These are phyloP conservation scores for Trachops cirrhosus DNA, from an alignment of 2,797 vertebrate species.

Conservation along the genomic window DNA sequence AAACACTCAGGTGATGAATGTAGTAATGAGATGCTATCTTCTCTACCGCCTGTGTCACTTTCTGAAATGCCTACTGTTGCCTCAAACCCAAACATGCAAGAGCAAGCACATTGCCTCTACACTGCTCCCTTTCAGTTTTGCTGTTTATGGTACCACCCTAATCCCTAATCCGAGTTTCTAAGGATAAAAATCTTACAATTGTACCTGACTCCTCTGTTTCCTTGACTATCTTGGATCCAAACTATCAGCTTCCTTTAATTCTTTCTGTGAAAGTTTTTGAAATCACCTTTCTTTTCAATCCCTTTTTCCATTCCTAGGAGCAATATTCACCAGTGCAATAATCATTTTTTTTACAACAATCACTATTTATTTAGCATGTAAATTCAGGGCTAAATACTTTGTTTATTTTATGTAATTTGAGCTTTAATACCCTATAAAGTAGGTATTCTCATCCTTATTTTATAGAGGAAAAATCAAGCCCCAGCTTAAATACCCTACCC, in stretches of 20 bases:
- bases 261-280: constrained; percentile 5
- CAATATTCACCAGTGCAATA: neutral
- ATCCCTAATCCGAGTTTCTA: neutral
- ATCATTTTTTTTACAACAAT: neutral
- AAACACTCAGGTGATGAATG: neutral
- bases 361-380: neutral
- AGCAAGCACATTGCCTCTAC: neutral
- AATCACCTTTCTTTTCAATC: neutral
- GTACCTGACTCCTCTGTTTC: neutral
- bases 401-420: neutral
- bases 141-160: neutral
- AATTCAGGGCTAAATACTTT: neutral
- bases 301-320: neutral
- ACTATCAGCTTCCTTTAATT: neutral
- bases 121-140: neutral
- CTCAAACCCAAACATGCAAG: neutral
- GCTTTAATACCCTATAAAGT: neutral
- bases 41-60: neutral
- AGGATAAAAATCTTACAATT: neutral
- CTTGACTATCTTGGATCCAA: neutral
- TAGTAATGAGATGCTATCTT: neutral
- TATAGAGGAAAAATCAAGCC: neutral
- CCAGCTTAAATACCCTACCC: neutral
- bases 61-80: neutral
- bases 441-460: neutral